Evolutionary conservation across 2,113 vertebrate species (phyloP), one percentile per base, ranked within the genome.

Genomic region (Illadopsis cleaveri): DNA sequence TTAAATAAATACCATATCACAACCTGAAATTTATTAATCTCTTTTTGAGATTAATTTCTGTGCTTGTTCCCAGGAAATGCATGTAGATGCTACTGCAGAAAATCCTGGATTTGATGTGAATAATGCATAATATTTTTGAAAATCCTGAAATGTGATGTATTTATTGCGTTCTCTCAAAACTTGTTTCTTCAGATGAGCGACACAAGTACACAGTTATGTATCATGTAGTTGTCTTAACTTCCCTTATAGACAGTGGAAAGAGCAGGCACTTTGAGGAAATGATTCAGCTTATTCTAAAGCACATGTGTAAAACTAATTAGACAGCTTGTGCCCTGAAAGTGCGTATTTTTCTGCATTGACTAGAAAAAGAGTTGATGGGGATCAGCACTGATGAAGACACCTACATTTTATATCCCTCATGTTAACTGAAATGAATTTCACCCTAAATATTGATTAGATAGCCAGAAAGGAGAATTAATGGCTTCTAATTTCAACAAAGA

Each of bases 251-350:
- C 69, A 58, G 44, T 50, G 57, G 44, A 78, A 92, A 87, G 40
- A 82, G 48, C 31, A 90, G 73, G 12, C 44, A 82, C 33, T 60
- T 31, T n/a, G 28, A 80, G 68, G 50, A 95, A 83, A 86, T 73
- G 15, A 96, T 86, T 94, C 38, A 85, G 66, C 57, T 87, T 93
- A 90, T 80, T 70, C 71, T 73, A 92, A 95, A 96, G 86, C 42
- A 94, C 37, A 72, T 15, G 16, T 61, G 42, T 82, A 83, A 83
- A 93, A 83, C 86, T 61, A 92, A 88, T 90, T 88, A 93, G 87
- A 91, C 48, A 94, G 58, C 54, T 86, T 80, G 45, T 50, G 42
- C 90, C 90, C 85, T 94, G 42, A 73, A 96, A 95, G 25, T 58
- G 14, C 1, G 0, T 77, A 65, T 94, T 94, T 95, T 95, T 94